phyloP scores from a whole-genome alignment of 2,888 invertebrate species.

The Drosophila prolongata region DNA sequence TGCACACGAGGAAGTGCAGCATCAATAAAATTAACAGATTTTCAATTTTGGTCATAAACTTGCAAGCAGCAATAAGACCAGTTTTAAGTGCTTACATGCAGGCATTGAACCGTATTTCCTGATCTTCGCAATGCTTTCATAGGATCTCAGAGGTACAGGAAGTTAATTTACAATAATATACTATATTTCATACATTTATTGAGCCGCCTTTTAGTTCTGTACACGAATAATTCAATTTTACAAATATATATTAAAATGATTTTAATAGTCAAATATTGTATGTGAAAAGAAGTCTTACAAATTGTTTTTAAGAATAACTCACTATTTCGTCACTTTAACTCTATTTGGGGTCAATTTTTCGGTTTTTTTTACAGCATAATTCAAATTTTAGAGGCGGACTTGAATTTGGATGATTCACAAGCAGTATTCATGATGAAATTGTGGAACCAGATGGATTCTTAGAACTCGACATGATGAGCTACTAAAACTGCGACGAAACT shows the following conservation, averaged over 20 bases:
- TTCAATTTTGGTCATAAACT: constrained; percentile 13
- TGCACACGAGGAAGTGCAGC: constrained; percentile 55
- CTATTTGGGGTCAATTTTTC: background rate
- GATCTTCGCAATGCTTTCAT: background rate
- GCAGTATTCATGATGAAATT: constrained; percentile 60
- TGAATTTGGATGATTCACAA: constrained; percentile 63
- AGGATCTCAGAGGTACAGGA: background rate
- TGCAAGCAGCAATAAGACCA: background rate
- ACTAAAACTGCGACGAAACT: constrained; percentile 37
- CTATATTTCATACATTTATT: too few species aligned
- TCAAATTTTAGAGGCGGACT: background rate
- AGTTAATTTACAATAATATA: background rate
- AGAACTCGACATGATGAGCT: constrained; percentile 61
- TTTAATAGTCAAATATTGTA: too few species aligned
- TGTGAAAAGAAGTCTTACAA: too few species aligned
- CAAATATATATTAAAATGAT: too few species aligned
- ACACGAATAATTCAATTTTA: too few species aligned
- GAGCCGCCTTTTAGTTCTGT: too few species aligned
- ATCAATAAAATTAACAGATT: constrained; percentile 9
- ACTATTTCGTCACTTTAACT: too few species aligned
- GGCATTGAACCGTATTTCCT: constrained; percentile 1
- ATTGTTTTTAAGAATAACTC: too few species aligned
- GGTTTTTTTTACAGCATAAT: background rate
- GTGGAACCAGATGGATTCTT: constrained; percentile 46
- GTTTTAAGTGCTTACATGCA: constrained; percentile 9